Base-by-base conservation (phyloP, 2,113 vertebrate genomes). In the Narcine bancroftii region DNA sequence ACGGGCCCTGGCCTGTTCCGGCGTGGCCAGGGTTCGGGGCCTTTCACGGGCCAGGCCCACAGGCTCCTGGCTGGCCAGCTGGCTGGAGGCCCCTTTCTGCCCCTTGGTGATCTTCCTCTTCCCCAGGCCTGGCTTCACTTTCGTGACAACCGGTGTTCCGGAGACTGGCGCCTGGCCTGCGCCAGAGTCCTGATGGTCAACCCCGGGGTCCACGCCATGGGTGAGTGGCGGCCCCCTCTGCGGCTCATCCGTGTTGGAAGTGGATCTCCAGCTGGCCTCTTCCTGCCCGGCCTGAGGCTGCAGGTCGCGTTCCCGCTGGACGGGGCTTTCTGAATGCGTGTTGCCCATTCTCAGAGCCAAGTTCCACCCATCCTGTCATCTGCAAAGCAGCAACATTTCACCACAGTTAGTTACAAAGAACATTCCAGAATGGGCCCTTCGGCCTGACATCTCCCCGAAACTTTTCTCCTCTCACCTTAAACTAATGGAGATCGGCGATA, bases 81-180 rank as follows among this genome's bases (percentile, higher is more conserved):
- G 81, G 33, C 53, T n/a, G 0, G 81, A 36, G 1, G 81, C 36
- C 81, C 81, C 60, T 6, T 87, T 87, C 33, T 53, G 33, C 1
- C 53, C 81, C 15, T 87, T 87, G 53, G 50, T 53, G 5, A 87
- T 87, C 19, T 87, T 87, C 81, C 81, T 60, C 81, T 87, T 87
- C 53, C 81, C 53, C 33, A n/a, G 81, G 33, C 36, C 33, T 0
- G 19, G 53, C n/a, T 87, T 87, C 53, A 17, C 81, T 1, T n/a
- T 21, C 0, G 15, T 6, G 15, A 36, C 53, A 3, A 24, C 29
- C 26, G 4, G 6, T 45, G 50, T 2, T 1, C 13, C 1, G 6
- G 1, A 7, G 50, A 26, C 81, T 1, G 15, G 6, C 15, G 0
- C 53, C 33, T 7, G 53, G 13, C 6, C 33, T 29, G 4, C 29